Evolutionary conservation across 2,797 vertebrate genomes (phyloP), one percentile per base, ranked within the genome.

Genomic region (Gymnothorax javanicus): DNA sequence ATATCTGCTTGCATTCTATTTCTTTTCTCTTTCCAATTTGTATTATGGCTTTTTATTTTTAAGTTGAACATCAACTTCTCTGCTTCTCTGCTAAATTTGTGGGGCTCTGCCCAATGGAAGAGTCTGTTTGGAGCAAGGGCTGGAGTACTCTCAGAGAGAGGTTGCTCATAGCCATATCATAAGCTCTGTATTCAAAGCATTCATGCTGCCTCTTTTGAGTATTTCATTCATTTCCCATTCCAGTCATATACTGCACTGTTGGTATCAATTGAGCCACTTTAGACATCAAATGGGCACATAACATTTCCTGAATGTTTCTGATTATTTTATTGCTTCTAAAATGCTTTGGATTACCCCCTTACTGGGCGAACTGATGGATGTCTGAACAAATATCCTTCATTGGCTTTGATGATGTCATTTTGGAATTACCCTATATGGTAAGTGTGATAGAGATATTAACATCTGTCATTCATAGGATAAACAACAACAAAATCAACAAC

Each of bases 121-220:
- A 20, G 27, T 77, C 73, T 77, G 43, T 33, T 43, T 12, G 71
- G 71, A 75, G 33, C 5, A 5, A 52, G 73, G 79, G 79, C 9
- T 0, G 79, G 54, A 11, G 23, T 57, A 27, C 8, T 60, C 82
- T 59, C 20, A 59, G 3, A 4, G 27, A 83, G 7, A 25, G 82
- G 11, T 83, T 4, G 3, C 81, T 58, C 17, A 54, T 82, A 1
- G 9, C 81, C 25, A 8, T 4, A 3, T 25, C 43, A 56, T 8
- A 17, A 52, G 52, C 33, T 60, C 56, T 27, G 69, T 20, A 50
- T 23, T 58, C 12, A 85, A 20, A 85, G 33, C 52, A 33, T 85
- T 54, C 85, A n/a, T 13, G 9, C 59, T 50, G 11, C 17, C 67
- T 83, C 69, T 85, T 81, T 88, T 82, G 81, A 88, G 86, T 77